phyloP scores from a whole-genome alignment of 2,797 vertebrate species.

The Furcifer pardalis region DNA sequence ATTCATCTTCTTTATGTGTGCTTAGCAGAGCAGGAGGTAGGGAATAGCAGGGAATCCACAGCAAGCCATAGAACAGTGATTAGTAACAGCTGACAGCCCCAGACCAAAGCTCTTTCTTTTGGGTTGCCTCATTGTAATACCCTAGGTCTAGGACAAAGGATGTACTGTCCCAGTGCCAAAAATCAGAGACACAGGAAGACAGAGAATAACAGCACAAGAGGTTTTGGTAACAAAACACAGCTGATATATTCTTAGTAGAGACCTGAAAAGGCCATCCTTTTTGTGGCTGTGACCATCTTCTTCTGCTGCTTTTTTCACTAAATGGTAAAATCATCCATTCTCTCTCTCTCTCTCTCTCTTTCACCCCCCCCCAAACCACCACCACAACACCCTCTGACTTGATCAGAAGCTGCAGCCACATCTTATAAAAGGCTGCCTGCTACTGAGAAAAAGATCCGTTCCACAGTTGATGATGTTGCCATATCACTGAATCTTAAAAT shows the following conservation, averaged over 20 bases:
- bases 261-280: slow-evolving; percentile 55
- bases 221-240: slow-evolving; percentile 62
- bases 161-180: slow-evolving; percentile 80
- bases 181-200: slow-evolving; percentile 72
- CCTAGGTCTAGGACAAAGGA: slow-evolving; percentile 78
- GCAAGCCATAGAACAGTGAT: slow-evolving; percentile 80
- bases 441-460: slow-evolving; percentile 27
- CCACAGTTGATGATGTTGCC: slow-evolving; percentile 11
- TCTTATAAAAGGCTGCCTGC: neutral
- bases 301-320: neutral
- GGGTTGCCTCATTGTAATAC: slow-evolving; percentile 79
- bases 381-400: neutral
- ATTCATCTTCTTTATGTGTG: slow-evolving; percentile 84
- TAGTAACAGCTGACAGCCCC: slow-evolving; percentile 84
- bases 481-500: slow-evolving; percentile 19
- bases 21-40: slow-evolving; percentile 84
- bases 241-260: slow-evolving; percentile 69
- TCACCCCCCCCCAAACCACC: no score
- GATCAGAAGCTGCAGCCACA: neutral
- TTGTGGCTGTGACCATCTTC: slow-evolving; percentile 25
- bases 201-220: slow-evolving; percentile 72
- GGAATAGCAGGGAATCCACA: slow-evolving; percentile 73
- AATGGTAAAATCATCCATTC: slow-evolving; percentile 26
- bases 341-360: neutral
- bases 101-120: slow-evolving; percentile 77